Base-by-base conservation (phyloP, 2,888 invertebrate genomes). In the Phlogophora meticulosa region DNA sequence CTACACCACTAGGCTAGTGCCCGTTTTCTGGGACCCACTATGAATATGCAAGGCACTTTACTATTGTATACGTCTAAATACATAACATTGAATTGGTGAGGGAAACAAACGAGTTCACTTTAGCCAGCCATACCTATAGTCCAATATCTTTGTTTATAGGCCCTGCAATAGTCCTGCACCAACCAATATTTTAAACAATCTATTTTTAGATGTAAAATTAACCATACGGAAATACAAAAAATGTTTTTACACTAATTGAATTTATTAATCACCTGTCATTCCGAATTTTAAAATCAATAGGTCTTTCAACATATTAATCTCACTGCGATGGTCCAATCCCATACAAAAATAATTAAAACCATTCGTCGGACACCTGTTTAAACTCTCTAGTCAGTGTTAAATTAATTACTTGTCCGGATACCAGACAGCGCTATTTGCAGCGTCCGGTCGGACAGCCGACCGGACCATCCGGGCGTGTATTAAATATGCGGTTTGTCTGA, bases 401-500 rank as follows among this genome's bases (percentile, higher is more conserved):
- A 72, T 81, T 81, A 80, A 79, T 80, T 57, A 79, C 58, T 7
- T 43, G 71, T 78, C 70, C 72, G 49, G 38, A 24, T 46, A 13
- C 34, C 72, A 34, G 66, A 72, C 72, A 69, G 46, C 40, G 58
- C 38, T 57, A 67, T 79, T 79, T 74, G 59, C 56, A 40, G 59
- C 51, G 15, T 53, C 76, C 63, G 51, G 42, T 15, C 40, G 43
- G 46, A 24, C 36, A 15, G 46, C 32, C 45, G 24, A 28, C 48
- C 49, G 43, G 55, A 22, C 46, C 32, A 36, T 22, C 46, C 65
- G 38, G 48, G 42, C 20, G 22, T 9, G 51, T 65, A 72, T 71
- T 79, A 68, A 77, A 81, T 65, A 68, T 75, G 81, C 51, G 71
- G 81, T 67, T 65, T 51, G 59, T 67, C 45, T 52, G 65, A 80